Percentiles rank a stretch among this genome's conserved stretches.
phyloP scores from a whole-genome alignment of 2,797 vertebrate species.

The Paratrypauchen microcephalus region DNA sequence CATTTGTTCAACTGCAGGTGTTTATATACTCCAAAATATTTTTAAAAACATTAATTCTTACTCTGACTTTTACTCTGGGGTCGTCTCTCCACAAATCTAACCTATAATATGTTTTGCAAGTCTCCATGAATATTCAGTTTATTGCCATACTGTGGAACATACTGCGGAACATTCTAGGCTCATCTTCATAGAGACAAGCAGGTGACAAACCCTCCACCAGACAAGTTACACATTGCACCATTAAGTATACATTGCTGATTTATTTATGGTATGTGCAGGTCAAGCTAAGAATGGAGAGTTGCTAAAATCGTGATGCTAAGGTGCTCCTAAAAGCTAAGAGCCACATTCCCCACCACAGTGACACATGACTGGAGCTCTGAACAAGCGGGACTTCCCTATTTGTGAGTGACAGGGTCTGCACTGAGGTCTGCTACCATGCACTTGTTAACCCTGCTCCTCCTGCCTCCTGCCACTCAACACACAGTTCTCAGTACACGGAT shows the following conservation, averaged over 20 bases:
- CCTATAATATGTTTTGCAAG: no score
- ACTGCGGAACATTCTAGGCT: no score
- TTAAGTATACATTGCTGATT: neutral
- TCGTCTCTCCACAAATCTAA: no score
- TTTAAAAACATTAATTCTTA: no score
- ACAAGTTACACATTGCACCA: no score
- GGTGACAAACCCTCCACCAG: no score
- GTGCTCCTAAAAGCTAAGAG: constrained; percentile 59
- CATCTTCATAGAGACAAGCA: no score
- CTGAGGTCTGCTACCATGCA: constrained; percentile 62
- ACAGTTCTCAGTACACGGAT: constrained; percentile 43
- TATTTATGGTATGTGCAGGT: constrained; percentile 54
- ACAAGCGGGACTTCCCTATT: constrained; percentile 45
- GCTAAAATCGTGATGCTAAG: constrained; percentile 46
- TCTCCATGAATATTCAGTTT: no score
- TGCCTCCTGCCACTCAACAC: constrained; percentile 65
- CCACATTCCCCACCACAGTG: constrained; percentile 71
- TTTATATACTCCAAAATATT: no score
- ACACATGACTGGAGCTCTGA: constrained; percentile 47
- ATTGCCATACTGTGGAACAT: no score
- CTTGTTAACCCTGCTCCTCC: constrained; percentile 70
- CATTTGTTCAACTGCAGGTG: no score
- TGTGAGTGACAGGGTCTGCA: constrained; percentile 68
- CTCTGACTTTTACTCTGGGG: no score
- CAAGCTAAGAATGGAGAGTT: constrained; percentile 38